Evolutionary conservation across 2,113 vertebrate species (phyloP).

Genomic region (Lethenteron camtschaticum): DNA sequence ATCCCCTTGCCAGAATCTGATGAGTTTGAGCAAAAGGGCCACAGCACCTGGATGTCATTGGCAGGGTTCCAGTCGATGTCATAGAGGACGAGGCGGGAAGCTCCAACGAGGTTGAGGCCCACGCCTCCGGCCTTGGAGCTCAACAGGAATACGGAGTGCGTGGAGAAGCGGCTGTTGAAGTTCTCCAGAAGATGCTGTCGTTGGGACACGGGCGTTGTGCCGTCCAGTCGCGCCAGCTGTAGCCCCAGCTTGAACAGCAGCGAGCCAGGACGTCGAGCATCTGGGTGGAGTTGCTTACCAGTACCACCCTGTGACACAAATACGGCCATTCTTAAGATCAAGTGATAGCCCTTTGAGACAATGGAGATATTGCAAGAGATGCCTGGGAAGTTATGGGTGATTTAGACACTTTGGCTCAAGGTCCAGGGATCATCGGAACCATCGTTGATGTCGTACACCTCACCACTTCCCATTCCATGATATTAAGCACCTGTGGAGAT

Average conservation of each 20-base stretch:
- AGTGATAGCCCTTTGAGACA: no score
- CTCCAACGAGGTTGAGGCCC: constrained; percentile 73
- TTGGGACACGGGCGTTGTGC: constrained; percentile 60
- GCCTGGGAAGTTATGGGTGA: no score
- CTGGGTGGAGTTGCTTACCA: constrained; percentile 84
- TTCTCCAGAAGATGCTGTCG: constrained; percentile 64
- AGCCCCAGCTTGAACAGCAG: constrained; percentile 34
- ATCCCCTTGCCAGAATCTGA: no score
- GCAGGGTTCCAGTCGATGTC: constrained; percentile 99
- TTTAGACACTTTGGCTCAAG: no score
- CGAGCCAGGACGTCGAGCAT: constrained; percentile 62
- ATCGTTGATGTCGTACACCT: no score
- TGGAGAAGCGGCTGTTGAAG: constrained; percentile 57
- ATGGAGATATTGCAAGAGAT: no score
- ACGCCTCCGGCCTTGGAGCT: constrained; percentile 95
- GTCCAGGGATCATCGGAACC: no score
- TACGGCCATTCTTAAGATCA: no score
- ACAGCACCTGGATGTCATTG: constrained; percentile 71
- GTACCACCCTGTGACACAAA: constrained; percentile 37
- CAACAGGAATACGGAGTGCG: constrained; percentile 60
- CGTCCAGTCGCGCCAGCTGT: constrained; percentile 63
- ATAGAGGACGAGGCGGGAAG: constrained; percentile 74
- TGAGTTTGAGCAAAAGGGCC: background rate
- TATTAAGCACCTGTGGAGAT: no score
- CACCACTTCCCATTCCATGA: no score